Base-by-base conservation (phyloP, 2,888 invertebrate species). In the Drosophila infuscata region DNA sequence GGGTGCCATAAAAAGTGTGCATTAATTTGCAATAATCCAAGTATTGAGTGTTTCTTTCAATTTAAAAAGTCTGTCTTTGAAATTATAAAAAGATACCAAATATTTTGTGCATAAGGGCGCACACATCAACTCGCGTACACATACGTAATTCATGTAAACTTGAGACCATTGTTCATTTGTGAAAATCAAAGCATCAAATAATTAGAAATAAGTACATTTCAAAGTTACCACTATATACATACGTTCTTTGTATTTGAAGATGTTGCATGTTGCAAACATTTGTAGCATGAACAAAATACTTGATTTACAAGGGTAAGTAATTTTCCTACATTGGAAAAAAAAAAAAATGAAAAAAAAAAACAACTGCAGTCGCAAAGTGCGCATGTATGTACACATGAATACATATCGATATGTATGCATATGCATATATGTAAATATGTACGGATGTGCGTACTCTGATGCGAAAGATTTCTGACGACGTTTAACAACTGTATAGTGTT, bases 1-100 rank as follows among this genome's bases (percentile, higher is more conserved):
- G 68, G 59, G 36, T 71, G 52, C 33, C 32, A 63, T 62, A 68
- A 51, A 70, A 65, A 75, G 59, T 66, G 49, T 61, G 48, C 64
- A 65, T 70, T 60, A 49, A 63, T 73, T 79, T 62, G 57, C 57
- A 56, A 54, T 56, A 74, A 70, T 30, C 33, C 7, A 49, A 58
- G 38, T 35, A 60, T 29, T 29, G n/a, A 49, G 49, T 60, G 54
- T 53, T 57, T 56, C 29, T 32, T 15, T 57, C 3, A n/a, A 30
- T 38, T 12, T 32, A n/a, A 29, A 30, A 57, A 30, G 15, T 15
- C 5, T 15, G 15, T 56, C 5, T 29, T 9, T 43, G 7, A 41
- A n/a, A 51, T 64, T 43, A 8, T 32, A 41, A 54, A 69, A 17
- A 49, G 17, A n/a, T 17, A 36, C 15, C 7, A 38, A n/a, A 38